Conservation (phyloP, 1,140 invertebrate species). For the Kradibia gibbosae region DNA sequence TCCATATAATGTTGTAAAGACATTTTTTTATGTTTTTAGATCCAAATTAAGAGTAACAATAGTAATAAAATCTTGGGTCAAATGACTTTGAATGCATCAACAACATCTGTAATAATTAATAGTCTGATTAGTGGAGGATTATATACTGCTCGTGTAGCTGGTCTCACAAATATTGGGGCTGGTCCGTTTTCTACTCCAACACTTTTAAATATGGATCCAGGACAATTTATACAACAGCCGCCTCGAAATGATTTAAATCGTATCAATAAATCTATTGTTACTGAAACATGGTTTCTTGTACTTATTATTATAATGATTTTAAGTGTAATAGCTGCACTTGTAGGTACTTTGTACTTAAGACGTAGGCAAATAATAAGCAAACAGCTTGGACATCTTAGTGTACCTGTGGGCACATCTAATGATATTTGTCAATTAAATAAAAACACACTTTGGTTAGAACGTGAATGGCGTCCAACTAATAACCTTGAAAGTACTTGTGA, state of each 20-base stretch:
- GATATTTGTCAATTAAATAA: conserved; percentile 78
- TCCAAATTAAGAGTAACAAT: conserved; percentile 78
- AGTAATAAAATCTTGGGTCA: conserved; percentile 79
- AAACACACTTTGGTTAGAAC: conserved; percentile 83
- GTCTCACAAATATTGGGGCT: conserved; percentile 79
- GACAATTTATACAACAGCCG: conserved; percentile 72
- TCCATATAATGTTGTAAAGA: neutral
- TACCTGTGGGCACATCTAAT: conserved; percentile 78
- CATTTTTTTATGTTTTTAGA: conserved; percentile 68
- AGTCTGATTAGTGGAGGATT: conserved; percentile 81
- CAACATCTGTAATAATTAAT: conserved; percentile 80
- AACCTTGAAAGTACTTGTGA: conserved; percentile 68
- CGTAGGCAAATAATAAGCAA: conserved; percentile 77
- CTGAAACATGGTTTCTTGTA: conserved; percentile 85
- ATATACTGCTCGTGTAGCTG: conserved; percentile 84
- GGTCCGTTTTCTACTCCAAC: conserved; percentile 80
- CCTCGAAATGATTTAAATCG: conserved; percentile 74
- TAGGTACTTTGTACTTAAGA: conserved; percentile 77
- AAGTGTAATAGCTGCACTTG: conserved; percentile 78
- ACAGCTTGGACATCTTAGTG: conserved; percentile 77
- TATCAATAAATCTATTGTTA: conserved; percentile 71
- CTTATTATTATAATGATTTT: conserved; percentile 80
- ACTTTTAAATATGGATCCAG: conserved; percentile 76
- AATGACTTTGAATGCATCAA: conserved; percentile 81
- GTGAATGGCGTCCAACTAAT: conserved; percentile 80